Evolutionary conservation across 1,140 invertebrate genomes (phyloP).

Genomic region (Drosophila orena): DNA sequence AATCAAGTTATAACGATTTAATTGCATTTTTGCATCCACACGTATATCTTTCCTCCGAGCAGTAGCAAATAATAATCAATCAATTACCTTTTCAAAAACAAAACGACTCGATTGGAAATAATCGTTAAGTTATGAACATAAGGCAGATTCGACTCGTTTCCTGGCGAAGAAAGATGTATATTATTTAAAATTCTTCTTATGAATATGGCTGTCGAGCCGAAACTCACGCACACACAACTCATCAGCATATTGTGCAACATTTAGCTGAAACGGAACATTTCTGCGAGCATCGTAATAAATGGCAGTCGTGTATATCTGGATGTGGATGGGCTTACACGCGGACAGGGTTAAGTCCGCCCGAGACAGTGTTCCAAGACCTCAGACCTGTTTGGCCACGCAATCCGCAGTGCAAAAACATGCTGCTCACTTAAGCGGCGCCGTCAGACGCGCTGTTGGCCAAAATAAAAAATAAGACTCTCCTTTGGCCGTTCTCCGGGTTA

Average conservation of each 20-base stretch:
- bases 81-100: too few relatives aligned
- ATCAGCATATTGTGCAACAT: slow-evolving; percentile 43
- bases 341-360: slow-evolving; percentile 30
- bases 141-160: background rate
- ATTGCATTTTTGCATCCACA: too few relatives aligned
- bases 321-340: slow-evolving; percentile 42
- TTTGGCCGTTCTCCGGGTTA: slow-evolving; percentile 10
- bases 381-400: slow-evolving; percentile 35
- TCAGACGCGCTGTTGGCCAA: slow-evolving; percentile 32
- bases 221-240: slow-evolving; percentile 26
- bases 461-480: slow-evolving; percentile 17
- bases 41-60: too few relatives aligned
- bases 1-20: too few relatives aligned
- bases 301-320: slow-evolving; percentile 20
- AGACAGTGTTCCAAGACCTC: slow-evolving; percentile 19
- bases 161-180: background rate
- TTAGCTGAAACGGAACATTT: slow-evolving; percentile 43
- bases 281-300: slow-evolving; percentile 33
- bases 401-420: slow-evolving; percentile 32
- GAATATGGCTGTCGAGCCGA: background rate
- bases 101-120: background rate
- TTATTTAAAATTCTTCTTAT: slow-evolving; percentile 6
- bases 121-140: too few relatives aligned
- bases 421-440: slow-evolving; percentile 35
- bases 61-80: background rate